Evolutionary conservation across 2,888 invertebrate species (phyloP).

Genomic region (Caenorhabditis sp.): DNA sequence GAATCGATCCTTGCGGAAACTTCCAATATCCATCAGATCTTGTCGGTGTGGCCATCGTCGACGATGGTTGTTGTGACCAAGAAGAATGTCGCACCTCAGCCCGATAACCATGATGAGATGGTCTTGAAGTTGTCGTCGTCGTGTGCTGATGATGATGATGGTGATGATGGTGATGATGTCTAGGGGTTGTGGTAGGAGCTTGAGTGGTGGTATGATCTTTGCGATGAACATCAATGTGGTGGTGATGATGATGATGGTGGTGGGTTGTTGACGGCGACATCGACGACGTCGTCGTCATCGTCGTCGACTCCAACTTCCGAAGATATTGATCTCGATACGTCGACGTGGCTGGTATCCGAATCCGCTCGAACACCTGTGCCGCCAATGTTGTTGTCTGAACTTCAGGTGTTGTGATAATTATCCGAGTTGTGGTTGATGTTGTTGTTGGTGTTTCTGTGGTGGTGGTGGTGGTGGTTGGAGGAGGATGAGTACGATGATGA

Average conservation of each 20-base stretch:
- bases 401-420: not conserved
- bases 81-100: not conserved
- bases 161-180: constrained; percentile 16
- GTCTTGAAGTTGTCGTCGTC: constrained; percentile 4
- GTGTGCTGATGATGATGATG: constrained; percentile 25
- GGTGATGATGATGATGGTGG: constrained; percentile 30
- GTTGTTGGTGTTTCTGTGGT: constrained; percentile 4
- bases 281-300: constrained; percentile 3
- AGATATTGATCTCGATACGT: constrained; percentile 18
- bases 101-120: not conserved
- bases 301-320: constrained; percentile 15
- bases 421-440: constrained; percentile 9
- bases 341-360: constrained; percentile 17
- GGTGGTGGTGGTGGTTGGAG: not conserved
- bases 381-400: constrained; percentile 2
- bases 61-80: not conserved
- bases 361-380: constrained; percentile 10
- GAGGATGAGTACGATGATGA: not conserved
- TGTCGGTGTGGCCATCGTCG: not conserved
- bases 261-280: too few species aligned
- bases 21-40: not conserved
- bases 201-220: constrained; percentile 21
- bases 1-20: not conserved
- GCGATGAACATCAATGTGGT: constrained; percentile 30
- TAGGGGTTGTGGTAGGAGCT: constrained; percentile 6